Conservation (phyloP, 2,888 invertebrate species). For the Drosophila gaucha region DNA sequence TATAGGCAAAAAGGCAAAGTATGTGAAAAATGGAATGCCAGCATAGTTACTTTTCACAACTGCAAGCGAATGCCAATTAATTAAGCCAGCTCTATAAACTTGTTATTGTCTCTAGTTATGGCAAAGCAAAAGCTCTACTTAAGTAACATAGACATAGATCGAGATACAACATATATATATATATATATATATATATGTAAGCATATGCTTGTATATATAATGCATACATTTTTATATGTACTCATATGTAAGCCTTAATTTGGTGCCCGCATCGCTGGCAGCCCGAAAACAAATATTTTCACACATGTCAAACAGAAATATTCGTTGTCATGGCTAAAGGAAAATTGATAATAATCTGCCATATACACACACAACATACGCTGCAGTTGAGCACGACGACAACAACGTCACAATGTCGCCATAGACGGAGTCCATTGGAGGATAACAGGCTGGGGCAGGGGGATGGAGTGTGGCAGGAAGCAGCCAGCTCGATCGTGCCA, state of each 20-base stretch:
- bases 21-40: background rate
- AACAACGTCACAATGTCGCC: conserved; percentile 48
- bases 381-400: conserved; percentile 60
- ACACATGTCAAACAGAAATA: conserved; percentile 69
- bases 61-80: conserved; percentile 1
- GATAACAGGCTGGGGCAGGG: background rate
- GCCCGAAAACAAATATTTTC: conserved; percentile 70
- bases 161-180: conserved; percentile 1
- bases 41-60: background rate
- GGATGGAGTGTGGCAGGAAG: conserved; percentile 18
- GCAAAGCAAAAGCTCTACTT: conserved; percentile 16
- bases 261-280: conserved; percentile 53
- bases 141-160: background rate
- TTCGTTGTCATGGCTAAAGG: conserved; percentile 76
- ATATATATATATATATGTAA: background rate
- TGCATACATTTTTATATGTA: background rate
- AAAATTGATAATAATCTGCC: conserved; percentile 72
- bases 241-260: conserved; percentile 14
- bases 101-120: conserved; percentile 1
- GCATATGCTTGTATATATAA: background rate
- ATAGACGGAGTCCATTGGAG: conserved; percentile 27
- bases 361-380: conserved; percentile 38
- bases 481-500: conserved; percentile 62
- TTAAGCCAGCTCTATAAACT: conserved; percentile 1
- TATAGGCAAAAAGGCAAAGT: background rate